Percentiles rank a stretch among this genome's conserved stretches.
phyloP scores from a whole-genome alignment of 2,113 vertebrate species.

The Ahaetulla prasina region DNA sequence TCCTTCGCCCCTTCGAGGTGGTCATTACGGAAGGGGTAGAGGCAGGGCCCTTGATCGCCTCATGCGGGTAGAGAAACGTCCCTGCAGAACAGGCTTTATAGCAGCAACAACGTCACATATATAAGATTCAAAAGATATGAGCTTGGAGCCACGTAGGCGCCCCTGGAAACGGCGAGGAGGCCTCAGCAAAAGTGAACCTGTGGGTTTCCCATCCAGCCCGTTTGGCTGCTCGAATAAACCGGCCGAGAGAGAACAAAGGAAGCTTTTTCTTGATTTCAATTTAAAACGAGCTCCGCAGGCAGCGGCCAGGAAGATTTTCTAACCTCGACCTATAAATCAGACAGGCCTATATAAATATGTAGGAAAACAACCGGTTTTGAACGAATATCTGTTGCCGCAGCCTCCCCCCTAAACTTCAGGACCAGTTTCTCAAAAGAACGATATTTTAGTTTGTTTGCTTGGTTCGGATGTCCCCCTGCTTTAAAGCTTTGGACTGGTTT shows the following conservation, averaged over 20 bases:
- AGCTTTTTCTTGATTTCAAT: background rate
- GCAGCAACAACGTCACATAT: background rate
- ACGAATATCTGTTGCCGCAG: background rate
- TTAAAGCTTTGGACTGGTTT: background rate
- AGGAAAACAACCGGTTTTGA: no score
- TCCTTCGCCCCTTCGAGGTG: background rate
- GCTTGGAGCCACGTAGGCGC: background rate
- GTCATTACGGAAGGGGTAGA: background rate
- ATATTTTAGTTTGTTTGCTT: background rate
- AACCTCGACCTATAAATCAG: background rate
- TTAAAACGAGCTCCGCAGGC: background rate
- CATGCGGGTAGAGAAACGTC: background rate
- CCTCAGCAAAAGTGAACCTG: background rate
- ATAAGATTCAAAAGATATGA: background rate
- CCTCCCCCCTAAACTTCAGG: background rate
- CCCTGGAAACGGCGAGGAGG: background rate
- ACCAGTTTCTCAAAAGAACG: background rate
- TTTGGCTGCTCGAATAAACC: background rate
- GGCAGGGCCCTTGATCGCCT: background rate
- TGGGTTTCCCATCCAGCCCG: background rate
- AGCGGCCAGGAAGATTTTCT: background rate
- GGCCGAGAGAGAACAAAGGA: background rate
- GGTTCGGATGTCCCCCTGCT: background rate
- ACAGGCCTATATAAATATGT: background rate
- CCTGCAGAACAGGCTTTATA: background rate